Evolutionary conservation across 2,888 invertebrate genomes (phyloP).

Genomic region (Acleris holmiana): DNA sequence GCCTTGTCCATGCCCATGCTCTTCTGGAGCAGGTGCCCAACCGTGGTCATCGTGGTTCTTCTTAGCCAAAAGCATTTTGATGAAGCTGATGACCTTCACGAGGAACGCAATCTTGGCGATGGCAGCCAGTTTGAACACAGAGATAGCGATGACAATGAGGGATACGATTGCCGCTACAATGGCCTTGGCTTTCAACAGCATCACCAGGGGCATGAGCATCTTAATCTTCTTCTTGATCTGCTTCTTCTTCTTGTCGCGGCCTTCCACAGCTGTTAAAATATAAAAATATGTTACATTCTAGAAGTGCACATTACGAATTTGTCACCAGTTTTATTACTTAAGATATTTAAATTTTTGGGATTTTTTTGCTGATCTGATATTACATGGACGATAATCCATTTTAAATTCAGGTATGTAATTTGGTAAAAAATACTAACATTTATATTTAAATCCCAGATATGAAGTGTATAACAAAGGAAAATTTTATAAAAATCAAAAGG

Average conservation of each 20-base stretch:
- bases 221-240: conserved; percentile 81
- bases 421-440: too few species aligned
- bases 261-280: conserved; percentile 69
- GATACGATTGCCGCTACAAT: conserved; percentile 86
- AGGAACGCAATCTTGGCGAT: conserved; percentile 90
- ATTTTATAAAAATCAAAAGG: too few species aligned
- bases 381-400: too few species aligned
- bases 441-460: too few species aligned
- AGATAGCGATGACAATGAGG: conserved; percentile 87
- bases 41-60: conserved; percentile 65
- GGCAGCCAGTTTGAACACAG: conserved; percentile 89
- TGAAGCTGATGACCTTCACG: conserved; percentile 65
- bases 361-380: too few species aligned
- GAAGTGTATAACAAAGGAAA: too few species aligned
- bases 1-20: conserved; percentile 54
- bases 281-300: too few species aligned
- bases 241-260: conserved; percentile 90
- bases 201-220: conserved; percentile 78
- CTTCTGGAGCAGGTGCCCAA: conserved; percentile 54
- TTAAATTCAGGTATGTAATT: too few species aligned
- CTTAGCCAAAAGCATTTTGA: conserved; percentile 73
- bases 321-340: too few species aligned
- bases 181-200: conserved; percentile 87
- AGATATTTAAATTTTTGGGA: too few species aligned
- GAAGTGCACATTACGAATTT: too few species aligned